Evolutionary conservation across 2,113 vertebrate species (phyloP).

Genomic region (Lagopus leucura): DNA sequence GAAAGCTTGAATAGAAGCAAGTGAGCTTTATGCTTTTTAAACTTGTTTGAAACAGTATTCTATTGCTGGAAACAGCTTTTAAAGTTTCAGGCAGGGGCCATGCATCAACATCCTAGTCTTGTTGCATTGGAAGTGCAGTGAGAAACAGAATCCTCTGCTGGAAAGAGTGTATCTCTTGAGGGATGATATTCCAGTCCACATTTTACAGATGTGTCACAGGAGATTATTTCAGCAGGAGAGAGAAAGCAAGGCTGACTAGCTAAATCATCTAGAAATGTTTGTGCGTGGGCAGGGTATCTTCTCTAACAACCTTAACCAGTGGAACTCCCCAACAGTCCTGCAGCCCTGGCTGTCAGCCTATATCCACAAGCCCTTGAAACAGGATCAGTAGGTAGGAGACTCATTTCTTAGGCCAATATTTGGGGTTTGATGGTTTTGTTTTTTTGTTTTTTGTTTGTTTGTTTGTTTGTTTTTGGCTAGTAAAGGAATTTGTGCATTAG

Average conservation of each 20-base stretch:
- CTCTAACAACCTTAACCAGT: background rate
- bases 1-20: background rate
- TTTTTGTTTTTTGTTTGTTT: background rate
- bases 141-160: background rate
- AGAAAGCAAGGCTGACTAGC: background rate
- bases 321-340: background rate
- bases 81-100: background rate
- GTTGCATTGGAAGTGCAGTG: background rate
- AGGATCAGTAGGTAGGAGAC: background rate
- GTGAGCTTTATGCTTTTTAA: background rate
- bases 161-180: background rate
- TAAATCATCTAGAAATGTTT: background rate
- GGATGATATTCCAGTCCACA: background rate
- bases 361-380: background rate
- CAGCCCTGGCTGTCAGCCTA: background rate
- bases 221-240: background rate
- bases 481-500: background rate
- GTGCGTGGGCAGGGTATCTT: background rate
- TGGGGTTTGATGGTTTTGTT: background rate
- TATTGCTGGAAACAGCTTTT: background rate
- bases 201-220: background rate
- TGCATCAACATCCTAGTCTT: background rate
- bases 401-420: background rate
- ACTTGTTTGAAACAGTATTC: background rate
- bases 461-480: background rate